Conservation (phyloP, 2,113 vertebrate genomes). For the Atherinomorus stipes region DNA sequence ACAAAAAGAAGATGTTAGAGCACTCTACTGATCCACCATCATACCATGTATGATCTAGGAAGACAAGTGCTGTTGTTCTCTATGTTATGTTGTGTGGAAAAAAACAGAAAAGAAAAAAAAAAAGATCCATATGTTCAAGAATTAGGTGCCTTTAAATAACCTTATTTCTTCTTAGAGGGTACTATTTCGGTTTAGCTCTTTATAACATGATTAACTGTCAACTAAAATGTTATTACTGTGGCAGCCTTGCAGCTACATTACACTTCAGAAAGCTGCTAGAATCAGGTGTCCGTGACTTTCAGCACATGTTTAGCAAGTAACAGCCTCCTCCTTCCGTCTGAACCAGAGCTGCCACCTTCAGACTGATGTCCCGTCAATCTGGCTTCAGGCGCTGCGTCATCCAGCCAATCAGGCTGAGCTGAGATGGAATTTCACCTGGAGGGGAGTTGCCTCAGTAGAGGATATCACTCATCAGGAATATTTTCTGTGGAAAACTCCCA, state of each 20-base stretch:
- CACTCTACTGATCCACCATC: too few relatives aligned
- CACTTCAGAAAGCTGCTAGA: neutral
- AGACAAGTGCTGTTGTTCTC: too few relatives aligned
- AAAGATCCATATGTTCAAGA: too few relatives aligned
- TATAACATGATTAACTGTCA: neutral
- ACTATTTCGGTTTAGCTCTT: neutral
- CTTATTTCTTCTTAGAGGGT: neutral
- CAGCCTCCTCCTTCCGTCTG: conserved; percentile 1
- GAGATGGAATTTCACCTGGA: conserved; percentile 59
- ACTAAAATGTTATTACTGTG: neutral
- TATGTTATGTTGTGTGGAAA: too few relatives aligned
- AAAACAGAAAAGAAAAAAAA: too few relatives aligned
- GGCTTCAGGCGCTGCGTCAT: conserved; percentile 33
- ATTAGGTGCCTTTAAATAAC: too few relatives aligned
- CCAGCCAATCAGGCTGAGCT: conserved; percentile 32
- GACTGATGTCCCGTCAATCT: conserved; percentile 32
- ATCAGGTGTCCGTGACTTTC: neutral
- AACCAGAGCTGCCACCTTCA: conserved; percentile 30
- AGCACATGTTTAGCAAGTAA: conserved; percentile 23
- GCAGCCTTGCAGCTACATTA: neutral
- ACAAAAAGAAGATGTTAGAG: too few relatives aligned
- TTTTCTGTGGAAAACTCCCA: conserved; percentile 25
- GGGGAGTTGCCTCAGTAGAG: conserved; percentile 42
- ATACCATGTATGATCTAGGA: too few relatives aligned
- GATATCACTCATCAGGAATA: conserved; percentile 2